Evolutionary conservation across 2,113 vertebrate species (phyloP).

Genomic region (Rallus limicola): DNA sequence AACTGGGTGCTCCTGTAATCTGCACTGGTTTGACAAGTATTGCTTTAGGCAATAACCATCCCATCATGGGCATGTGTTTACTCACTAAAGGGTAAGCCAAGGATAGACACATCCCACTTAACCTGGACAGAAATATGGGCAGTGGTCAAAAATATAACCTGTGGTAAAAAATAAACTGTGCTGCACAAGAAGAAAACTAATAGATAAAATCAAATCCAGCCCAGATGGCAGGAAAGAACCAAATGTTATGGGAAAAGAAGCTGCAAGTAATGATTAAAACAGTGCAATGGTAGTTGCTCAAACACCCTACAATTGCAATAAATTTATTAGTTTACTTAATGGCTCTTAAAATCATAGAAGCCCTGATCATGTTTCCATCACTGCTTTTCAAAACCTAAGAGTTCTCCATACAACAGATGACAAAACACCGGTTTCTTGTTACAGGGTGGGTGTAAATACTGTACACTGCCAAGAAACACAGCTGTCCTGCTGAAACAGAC

Average conservation of each 20-base stretch:
- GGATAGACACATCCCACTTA: not conserved
- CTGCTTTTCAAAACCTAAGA: constrained; percentile 14
- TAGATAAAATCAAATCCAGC: not conserved
- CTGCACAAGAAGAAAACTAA: not conserved
- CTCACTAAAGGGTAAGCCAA: not conserved
- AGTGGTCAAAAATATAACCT: not conserved
- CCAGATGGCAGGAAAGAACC: not conserved
- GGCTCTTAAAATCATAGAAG: not conserved
- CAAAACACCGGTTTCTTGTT: constrained; percentile 52
- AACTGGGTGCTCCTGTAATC: not conserved
- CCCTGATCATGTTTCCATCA: not conserved
- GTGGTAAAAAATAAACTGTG: rapidly evolving
- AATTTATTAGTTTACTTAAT: not conserved
- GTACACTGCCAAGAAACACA: constrained; percentile 35
- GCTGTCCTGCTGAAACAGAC: constrained; percentile 20
- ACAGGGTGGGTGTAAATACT: constrained; percentile 13
- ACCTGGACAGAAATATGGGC: not conserved
- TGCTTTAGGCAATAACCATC: not conserved
- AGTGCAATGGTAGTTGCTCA: not conserved
- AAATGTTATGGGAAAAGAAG: not conserved
- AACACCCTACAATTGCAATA: not conserved
- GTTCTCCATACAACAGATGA: constrained; percentile 17
- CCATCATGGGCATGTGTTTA: not conserved
- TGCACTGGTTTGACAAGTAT: not conserved
- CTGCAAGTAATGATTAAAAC: not conserved